These are phyloP conservation scores for Benthosema pterotum DNA, from an alignment of 2,797 vertebrate species.

Conservation along the genomic window DNA sequence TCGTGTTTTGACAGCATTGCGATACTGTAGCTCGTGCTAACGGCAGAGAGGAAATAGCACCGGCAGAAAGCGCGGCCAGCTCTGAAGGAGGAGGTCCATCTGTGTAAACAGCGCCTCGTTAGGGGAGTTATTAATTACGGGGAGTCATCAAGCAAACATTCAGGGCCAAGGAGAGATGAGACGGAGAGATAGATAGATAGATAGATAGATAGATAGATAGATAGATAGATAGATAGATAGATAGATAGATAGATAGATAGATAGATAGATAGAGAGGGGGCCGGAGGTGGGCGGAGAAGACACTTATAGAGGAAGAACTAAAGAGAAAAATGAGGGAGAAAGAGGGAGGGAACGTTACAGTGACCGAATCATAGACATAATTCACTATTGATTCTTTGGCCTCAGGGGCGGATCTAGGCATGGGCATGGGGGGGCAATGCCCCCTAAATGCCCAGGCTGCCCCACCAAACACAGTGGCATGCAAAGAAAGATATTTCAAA, in stretches of 20 bases:
- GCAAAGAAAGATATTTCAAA: too few species aligned
- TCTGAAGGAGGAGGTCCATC: constrained; percentile 71
- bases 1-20: constrained; percentile 70
- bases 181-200: constrained; percentile 19
- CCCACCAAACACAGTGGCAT: too few species aligned
- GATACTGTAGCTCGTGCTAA: constrained; percentile 61
- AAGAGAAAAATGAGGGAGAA: background rate
- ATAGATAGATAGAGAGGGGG: too few species aligned
- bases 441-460: too few species aligned
- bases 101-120: constrained; percentile 76
- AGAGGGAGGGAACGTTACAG: background rate
- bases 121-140: constrained; percentile 72
- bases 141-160: constrained; percentile 47
- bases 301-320: too few species aligned
- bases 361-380: background rate
- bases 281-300: background rate
- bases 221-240: too few species aligned
- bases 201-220: too few species aligned
- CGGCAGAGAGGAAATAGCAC: constrained; percentile 63
- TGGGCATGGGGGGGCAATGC: too few species aligned
- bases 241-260: too few species aligned
- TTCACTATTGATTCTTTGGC: background rate
- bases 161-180: constrained; percentile 26
- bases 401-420: too few species aligned
- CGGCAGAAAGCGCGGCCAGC: constrained; percentile 63